Conservation (phyloP, 2,113 vertebrate genomes). For the Hippocampus comes region DNA sequence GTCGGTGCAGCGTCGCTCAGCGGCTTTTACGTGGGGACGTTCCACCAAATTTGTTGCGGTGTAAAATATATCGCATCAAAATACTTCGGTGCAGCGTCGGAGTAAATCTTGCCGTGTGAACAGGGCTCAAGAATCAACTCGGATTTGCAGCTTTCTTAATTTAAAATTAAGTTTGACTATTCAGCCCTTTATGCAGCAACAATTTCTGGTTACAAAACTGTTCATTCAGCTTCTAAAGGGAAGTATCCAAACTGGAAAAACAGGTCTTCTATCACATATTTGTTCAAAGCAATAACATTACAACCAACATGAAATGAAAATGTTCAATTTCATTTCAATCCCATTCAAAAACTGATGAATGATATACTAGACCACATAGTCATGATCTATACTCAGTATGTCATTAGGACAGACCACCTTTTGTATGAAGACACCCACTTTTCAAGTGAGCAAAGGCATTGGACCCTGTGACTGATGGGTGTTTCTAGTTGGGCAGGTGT, state of each 20-base stretch:
- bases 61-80: too few species aligned
- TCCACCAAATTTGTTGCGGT: too few species aligned
- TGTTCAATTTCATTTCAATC: neutral
- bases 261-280: conserved; percentile 33
- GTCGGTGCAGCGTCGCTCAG: too few species aligned
- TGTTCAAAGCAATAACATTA: neutral
- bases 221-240: neutral
- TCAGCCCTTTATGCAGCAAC: neutral
- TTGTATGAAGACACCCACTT: too few species aligned
- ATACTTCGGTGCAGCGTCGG: too few species aligned
- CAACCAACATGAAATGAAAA: neutral
- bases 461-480: too few species aligned
- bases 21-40: too few species aligned
- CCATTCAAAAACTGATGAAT: neutral
- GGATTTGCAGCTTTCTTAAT: neutral
- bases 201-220: neutral
- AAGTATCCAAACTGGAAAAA: conserved; percentile 44
- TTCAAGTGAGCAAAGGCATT: too few species aligned
- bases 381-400: too few species aligned
- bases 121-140: conserved; percentile 1
- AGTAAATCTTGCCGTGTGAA: too few species aligned
- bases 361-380: neutral
- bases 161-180: neutral
- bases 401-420: too few species aligned
- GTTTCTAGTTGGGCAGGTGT: too few species aligned